Conservation (phyloP, 1,140 invertebrate species). For the Achatina immaculata region DNA sequence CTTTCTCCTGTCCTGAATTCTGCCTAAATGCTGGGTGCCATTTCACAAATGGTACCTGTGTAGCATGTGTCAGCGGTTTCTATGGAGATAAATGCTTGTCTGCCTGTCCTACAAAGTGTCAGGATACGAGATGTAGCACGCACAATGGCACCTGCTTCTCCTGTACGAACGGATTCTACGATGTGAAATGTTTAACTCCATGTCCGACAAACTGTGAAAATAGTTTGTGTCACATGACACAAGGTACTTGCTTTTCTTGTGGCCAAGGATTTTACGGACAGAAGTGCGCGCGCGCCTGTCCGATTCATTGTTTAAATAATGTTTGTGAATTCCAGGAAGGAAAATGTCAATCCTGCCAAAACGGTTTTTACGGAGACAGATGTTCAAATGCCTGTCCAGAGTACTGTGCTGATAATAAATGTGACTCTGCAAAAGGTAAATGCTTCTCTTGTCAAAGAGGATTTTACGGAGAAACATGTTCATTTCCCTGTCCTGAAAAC, state of each 20-base stretch:
- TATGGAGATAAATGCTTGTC: background rate
- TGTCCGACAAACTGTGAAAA: background rate
- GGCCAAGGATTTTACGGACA: background rate
- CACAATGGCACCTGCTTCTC: background rate
- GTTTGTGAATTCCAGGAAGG: background rate
- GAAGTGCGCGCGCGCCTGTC: background rate
- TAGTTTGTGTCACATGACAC: background rate
- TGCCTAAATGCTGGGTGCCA: background rate
- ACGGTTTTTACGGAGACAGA: no score
- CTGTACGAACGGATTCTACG: background rate
- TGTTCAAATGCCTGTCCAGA: no score
- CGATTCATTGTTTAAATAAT: background rate
- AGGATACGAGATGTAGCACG: background rate
- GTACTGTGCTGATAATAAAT: no score
- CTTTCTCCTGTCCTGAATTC: background rate
- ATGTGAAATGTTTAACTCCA: background rate
- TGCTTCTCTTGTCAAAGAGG: no score
- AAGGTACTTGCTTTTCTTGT: background rate
- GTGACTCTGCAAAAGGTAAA: no score
- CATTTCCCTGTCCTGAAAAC: no score
- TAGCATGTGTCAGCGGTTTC: background rate
- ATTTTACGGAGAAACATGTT: no score
- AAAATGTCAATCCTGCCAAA: no score
- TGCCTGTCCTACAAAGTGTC: background rate
- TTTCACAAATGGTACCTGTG: background rate